These are phyloP conservation scores for Enteromius thamalakanensis DNA, from an alignment of 2,797 vertebrate species.

Conservation along the genomic window DNA sequence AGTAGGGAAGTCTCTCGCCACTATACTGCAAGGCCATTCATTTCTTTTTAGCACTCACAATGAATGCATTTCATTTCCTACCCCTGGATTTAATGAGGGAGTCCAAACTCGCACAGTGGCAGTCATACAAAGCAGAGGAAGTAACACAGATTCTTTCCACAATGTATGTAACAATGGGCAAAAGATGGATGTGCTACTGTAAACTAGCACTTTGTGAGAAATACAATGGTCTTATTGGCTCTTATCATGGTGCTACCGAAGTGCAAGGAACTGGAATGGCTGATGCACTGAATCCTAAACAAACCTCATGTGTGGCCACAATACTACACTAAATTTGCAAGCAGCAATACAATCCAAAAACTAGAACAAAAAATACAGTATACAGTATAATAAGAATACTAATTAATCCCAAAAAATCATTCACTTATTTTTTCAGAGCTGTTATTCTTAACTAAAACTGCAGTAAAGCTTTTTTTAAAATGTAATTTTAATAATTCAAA, in stretches of 20 bases:
- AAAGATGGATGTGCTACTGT: constrained; percentile 27
- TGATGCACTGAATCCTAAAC: neutral
- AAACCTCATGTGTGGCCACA: neutral
- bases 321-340: neutral
- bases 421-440: neutral
- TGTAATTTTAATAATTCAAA: neutral
- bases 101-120: constrained; percentile 1
- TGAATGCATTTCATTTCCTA: constrained; percentile 49
- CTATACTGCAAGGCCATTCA: constrained; percentile 46
- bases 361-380: neutral
- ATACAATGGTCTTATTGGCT: constrained; percentile 8
- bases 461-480: neutral
- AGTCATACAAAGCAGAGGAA: neutral
- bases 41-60: constrained; percentile 44
- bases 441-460: neutral
- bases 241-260: neutral
- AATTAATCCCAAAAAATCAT: neutral
- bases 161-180: constrained; percentile 21
- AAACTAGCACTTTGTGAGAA: constrained; percentile 37
- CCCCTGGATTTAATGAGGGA: constrained; percentile 38
- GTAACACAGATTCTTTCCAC: constrained; percentile 35
- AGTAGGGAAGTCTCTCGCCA: constrained; percentile 62
- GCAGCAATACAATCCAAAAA: neutral
- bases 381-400: neutral
- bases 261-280: neutral